Base-by-base conservation (phyloP, 2,797 vertebrate genomes). In the Paratrypauchen microcephalus region DNA sequence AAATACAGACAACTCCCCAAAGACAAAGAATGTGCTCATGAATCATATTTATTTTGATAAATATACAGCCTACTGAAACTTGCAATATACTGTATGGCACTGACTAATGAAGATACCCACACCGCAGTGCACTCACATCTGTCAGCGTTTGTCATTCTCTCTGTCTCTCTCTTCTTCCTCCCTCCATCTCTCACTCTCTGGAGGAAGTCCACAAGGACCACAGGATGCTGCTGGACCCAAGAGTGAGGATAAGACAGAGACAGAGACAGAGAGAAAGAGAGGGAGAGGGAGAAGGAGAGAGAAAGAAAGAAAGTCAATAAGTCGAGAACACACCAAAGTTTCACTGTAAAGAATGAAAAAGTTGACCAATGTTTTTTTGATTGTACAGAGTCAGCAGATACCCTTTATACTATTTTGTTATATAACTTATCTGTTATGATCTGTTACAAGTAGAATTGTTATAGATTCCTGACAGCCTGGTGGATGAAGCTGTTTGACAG, bases 121-220 rank as follows among this genome's bases (percentile, higher is more conserved):
- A 9, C 32, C 32, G 9, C 30, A 32, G 30, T 32, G 30, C 30
- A 32, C 30, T 32, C 30, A 32, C 32, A 36, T 36, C 32, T 36
- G 32, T 36, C 7, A 9, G 32, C 8, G 7, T 84, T 66, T 63
- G 65, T 59, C 48, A 68, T 73, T 26, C 75, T 73, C 61, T 47
- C 19, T 23, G 11, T 56, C 54, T 13, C 9, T 56, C 0, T 19
- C 13, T 79, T 59, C 67, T 74, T n/a, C 21, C 56, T 66, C 12
- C 72, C 74, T 36, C 32, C 32, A 36, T 36, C 32, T 72, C 61
- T 41, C n/a, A 7, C 55, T 7, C 24, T 28, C 47, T 45, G 41
- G 41, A 83, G 72, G 55, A 82, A 73, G 69, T 75, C 70, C 70
- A 72, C 58, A 80, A 72, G 69, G 76, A 75, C 76, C 70, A 61